Evolutionary conservation across 2,888 invertebrate genomes (phyloP).

Genomic region (Hoplodrina ambigua): DNA sequence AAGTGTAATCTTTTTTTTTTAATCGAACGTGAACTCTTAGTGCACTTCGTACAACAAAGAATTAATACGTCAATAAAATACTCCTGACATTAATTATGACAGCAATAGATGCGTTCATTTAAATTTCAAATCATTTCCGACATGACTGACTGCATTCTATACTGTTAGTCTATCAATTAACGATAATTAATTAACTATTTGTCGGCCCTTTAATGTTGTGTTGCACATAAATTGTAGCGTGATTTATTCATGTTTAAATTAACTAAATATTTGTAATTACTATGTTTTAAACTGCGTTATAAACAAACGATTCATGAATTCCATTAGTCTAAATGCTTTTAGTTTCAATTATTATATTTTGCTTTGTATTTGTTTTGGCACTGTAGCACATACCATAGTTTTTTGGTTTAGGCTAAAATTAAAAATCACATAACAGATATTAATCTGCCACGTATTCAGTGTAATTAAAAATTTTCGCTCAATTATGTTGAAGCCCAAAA

Average conservation of each 20-base stretch:
- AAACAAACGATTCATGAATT: not conserved
- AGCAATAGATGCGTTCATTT: conserved; percentile 25
- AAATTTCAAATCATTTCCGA: conserved; percentile 45
- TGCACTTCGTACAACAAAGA: conserved; percentile 2
- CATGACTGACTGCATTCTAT: conserved; percentile 31
- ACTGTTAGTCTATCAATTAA: conserved; percentile 23
- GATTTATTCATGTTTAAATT: conserved; percentile 35
- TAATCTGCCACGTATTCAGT: too few species aligned
- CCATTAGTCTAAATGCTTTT: not conserved
- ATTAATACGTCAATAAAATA: conserved; percentile 23
- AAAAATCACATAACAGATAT: not conserved
- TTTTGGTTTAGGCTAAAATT: not conserved
- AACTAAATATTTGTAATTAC: conserved; percentile 20
- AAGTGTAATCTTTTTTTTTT: too few species aligned
- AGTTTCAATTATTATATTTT: not conserved
- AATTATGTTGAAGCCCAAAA: too few species aligned
- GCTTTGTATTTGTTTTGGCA: conserved; percentile 1
- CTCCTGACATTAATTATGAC: conserved; percentile 19
- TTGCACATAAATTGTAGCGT: not conserved
- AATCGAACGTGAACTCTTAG: too few species aligned
- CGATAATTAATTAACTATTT: conserved; percentile 36
- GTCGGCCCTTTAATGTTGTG: conserved; percentile 1
- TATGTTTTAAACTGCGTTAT: not conserved
- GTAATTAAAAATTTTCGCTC: too few species aligned
- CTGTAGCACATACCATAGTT: not conserved